Conservation (phyloP, 2,113 vertebrate species). For the Sceloporus undulatus region DNA sequence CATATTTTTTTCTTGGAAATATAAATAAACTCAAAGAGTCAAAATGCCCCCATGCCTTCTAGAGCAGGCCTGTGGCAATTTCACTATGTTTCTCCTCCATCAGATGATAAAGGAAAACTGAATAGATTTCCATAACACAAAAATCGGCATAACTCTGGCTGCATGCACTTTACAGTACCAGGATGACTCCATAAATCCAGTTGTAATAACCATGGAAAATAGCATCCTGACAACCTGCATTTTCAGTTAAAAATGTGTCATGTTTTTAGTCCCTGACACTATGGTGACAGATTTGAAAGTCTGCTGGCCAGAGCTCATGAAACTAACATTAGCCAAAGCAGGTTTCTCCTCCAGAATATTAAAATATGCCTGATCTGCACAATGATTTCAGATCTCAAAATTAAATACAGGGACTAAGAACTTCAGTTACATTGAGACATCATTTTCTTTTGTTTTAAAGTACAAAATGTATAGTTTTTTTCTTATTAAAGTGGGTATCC, state of each 20-base stretch:
- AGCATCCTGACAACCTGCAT: not conserved
- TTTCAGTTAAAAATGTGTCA: not conserved
- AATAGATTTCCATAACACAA: not conserved
- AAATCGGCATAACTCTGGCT: not conserved
- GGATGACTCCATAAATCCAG: not conserved
- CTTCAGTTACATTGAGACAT: not conserved
- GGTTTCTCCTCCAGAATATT: not conserved
- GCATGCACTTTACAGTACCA: not conserved
- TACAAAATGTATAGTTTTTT: not conserved
- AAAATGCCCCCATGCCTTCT: no score
- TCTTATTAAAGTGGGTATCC: not conserved
- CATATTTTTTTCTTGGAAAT: no score
- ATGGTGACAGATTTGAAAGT: not conserved
- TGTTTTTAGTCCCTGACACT: not conserved
- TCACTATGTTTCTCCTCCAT: no score
- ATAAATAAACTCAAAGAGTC: not conserved
- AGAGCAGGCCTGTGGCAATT: no score
- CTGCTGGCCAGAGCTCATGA: not conserved
- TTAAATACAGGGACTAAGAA: not conserved
- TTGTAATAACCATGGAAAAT: not conserved
- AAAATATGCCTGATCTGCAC: not conserved
- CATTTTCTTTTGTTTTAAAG: not conserved
- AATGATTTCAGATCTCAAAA: not conserved
- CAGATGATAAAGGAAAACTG: not conserved
- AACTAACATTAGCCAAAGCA: not conserved